phyloP scores from a whole-genome alignment of 2,888 invertebrate species.

The Physocephala rufipes region DNA sequence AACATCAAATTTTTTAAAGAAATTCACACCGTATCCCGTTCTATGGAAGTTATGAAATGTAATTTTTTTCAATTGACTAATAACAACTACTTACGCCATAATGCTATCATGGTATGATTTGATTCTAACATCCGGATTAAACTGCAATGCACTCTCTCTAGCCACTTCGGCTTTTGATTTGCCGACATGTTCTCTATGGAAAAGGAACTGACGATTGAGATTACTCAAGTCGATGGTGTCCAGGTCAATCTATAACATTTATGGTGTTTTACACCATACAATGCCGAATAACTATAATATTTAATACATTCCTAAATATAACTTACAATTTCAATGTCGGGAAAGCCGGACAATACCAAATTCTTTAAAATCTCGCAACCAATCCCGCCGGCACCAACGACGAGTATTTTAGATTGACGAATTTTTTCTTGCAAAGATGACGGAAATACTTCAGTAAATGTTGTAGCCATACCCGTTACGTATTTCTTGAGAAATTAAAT shows the following conservation, averaged over 20 bases:
- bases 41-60: constrained; percentile 68
- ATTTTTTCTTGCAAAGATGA: constrained; percentile 74
- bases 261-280: neutral
- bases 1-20: constrained; percentile 89
- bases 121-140: constrained; percentile 90
- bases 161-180: constrained; percentile 96
- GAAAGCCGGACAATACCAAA: constrained; percentile 93
- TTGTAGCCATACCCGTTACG: constrained; percentile 70
- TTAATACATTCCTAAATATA: neutral
- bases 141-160: constrained; percentile 84
- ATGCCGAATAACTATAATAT: neutral
- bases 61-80: neutral
- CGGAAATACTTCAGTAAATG: constrained; percentile 74
- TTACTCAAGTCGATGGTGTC: constrained; percentile 99
- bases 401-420: constrained; percentile 77
- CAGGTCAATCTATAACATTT: constrained; percentile 86
- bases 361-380: constrained; percentile 99
- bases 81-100: constrained; percentile 74
- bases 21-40: constrained; percentile 87
- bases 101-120: constrained; percentile 93
- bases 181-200: constrained; percentile 97
- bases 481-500: neutral
- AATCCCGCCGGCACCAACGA: constrained; percentile 98
- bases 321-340: constrained; percentile 92
- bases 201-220: constrained; percentile 98